These are phyloP conservation scores for Druon quercuslanigerum DNA, from an alignment of 1,140 invertebrate genomes.

Conservation along the genomic window DNA sequence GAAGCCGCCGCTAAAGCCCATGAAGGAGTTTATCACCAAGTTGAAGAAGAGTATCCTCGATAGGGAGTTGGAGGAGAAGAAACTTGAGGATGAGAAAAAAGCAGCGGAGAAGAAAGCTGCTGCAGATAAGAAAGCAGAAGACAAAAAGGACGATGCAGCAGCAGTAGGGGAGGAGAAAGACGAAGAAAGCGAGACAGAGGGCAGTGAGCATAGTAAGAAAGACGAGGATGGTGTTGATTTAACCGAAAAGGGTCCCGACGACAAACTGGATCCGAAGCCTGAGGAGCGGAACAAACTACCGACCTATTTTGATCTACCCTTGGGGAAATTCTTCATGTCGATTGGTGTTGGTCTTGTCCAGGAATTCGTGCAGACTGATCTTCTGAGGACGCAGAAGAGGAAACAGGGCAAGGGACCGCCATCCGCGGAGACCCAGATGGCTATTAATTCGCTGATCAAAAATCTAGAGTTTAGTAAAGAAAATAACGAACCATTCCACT, in stretches of 20 bases:
- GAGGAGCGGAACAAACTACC: slow-evolving; percentile 67
- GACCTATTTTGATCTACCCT: slow-evolving; percentile 88
- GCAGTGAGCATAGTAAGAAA: slow-evolving; percentile 53
- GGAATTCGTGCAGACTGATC: slow-evolving; percentile 93
- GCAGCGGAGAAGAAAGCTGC: slow-evolving; percentile 61
- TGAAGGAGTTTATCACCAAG: slow-evolving; percentile 85
- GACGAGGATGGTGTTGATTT: slow-evolving; percentile 53
- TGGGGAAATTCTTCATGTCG: slow-evolving; percentile 95
- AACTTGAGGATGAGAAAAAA: slow-evolving; percentile 57
- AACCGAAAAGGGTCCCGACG: slow-evolving; percentile 35
- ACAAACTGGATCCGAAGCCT: slow-evolving; percentile 43
- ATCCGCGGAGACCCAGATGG: slow-evolving; percentile 82
- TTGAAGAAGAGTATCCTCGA: slow-evolving; percentile 81
- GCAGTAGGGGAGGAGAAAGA: slow-evolving; percentile 59
- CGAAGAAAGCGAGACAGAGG: slow-evolving; percentile 54
- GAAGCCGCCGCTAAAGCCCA: slow-evolving; percentile 86
- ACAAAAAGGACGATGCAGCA: slow-evolving; percentile 68
- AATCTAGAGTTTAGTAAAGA: slow-evolving; percentile 92
- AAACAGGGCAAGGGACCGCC: slow-evolving; percentile 82
- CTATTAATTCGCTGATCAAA: slow-evolving; percentile 86
- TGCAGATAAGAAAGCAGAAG: slow-evolving; percentile 60
- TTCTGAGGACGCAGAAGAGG: slow-evolving; percentile 90
- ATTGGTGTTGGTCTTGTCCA: slow-evolving; percentile 94
- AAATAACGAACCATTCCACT: slow-evolving; percentile 90
- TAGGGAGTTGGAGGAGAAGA: slow-evolving; percentile 71